Evolutionary conservation across 1,140 invertebrate genomes (phyloP).

Genomic region (Pogonus chalceus): DNA sequence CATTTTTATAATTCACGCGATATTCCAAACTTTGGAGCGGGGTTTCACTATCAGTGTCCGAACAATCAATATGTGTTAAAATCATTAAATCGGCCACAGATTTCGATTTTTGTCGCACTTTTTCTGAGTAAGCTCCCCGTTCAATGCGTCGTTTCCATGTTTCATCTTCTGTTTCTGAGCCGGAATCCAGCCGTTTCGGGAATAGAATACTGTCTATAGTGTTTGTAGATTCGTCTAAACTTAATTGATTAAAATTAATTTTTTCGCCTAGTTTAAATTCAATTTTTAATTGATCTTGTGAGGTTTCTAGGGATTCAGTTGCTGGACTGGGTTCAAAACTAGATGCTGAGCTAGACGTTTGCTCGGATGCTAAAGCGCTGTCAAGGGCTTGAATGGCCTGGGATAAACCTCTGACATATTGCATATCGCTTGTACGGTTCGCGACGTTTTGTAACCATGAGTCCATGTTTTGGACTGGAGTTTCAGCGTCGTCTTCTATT

Average conservation of each 20-base stretch:
- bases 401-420: constrained; percentile 48
- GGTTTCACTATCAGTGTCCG: constrained; percentile 49
- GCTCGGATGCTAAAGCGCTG: constrained; percentile 50
- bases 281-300: constrained; percentile 7
- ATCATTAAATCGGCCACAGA: constrained; percentile 65
- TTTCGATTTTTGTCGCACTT: constrained; percentile 59
- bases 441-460: constrained; percentile 48
- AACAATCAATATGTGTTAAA: constrained; percentile 57
- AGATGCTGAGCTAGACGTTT: constrained; percentile 47
- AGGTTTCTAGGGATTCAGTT: constrained; percentile 6
- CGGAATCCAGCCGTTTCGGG: constrained; percentile 33
- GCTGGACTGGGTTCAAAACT: constrained; percentile 42
- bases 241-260: constrained; percentile 15
- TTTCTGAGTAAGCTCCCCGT: constrained; percentile 53
- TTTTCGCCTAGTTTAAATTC: constrained; percentile 14
- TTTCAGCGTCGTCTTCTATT: constrained; percentile 34
- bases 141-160: constrained; percentile 53
- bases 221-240: constrained; percentile 12
- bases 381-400: constrained; percentile 56
- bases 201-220: constrained; percentile 21
- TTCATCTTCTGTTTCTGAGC: constrained; percentile 57
- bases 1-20: constrained; percentile 23
- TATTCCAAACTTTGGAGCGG: constrained; percentile 36
- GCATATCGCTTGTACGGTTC: constrained; percentile 39
- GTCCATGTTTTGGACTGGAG: constrained; percentile 31